phyloP scores from a whole-genome alignment of 2,888 invertebrate species.

The Pachymerium ferrugineum region DNA sequence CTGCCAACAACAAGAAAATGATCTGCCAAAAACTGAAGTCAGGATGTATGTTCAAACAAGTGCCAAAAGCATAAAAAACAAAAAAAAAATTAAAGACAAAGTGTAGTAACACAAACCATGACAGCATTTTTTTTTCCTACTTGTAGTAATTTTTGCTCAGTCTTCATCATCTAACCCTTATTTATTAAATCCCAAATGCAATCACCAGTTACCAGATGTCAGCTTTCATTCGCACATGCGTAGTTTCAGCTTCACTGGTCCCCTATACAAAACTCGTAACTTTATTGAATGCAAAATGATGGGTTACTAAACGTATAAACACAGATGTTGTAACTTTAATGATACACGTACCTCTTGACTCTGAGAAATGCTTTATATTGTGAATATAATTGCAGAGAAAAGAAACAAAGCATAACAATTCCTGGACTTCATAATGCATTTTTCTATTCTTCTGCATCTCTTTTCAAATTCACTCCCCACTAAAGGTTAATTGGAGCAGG shows the following conservation, averaged over 20 bases:
- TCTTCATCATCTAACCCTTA: too few species aligned
- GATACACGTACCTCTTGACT: neutral
- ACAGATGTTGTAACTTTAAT: neutral
- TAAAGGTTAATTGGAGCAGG: constrained; percentile 18
- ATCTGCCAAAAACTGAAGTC: constrained; percentile 10
- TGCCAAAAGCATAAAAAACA: neutral
- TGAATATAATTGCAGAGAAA: neutral
- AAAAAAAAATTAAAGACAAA: neutral
- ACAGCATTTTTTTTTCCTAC: too few species aligned
- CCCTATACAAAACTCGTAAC: neutral
- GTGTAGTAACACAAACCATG: too few species aligned
- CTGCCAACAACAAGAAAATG: neutral
- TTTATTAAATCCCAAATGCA: too few species aligned
- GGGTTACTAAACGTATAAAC: neutral
- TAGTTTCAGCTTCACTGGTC: neutral
- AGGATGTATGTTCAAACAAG: neutral
- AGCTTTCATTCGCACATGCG: neutral
- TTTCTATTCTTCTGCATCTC: neutral
- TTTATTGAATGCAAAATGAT: constrained; percentile 10
- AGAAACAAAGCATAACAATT: neutral
- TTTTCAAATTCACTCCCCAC: neutral
- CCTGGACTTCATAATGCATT: neutral
- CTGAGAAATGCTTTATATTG: neutral
- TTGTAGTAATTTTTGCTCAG: too few species aligned
- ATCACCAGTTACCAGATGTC: neutral